phyloP scores from a whole-genome alignment of 2,888 invertebrate species.

The Prosopocoilus inquinatus region DNA sequence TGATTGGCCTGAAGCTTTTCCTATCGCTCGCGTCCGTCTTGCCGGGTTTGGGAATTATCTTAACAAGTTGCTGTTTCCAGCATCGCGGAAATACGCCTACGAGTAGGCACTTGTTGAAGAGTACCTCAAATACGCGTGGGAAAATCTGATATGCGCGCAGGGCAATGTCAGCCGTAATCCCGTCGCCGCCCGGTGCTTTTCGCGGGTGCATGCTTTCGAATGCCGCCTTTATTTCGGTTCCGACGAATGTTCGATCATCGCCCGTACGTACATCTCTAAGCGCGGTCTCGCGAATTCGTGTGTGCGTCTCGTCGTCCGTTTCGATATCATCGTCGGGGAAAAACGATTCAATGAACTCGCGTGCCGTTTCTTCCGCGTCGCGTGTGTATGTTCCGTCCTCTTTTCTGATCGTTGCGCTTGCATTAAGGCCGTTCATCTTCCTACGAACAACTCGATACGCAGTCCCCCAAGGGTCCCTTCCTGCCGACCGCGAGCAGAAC shows the following conservation, averaged over 20 bases:
- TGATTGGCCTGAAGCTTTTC: conserved; percentile 8
- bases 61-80: conserved; percentile 7
- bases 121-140: background rate
- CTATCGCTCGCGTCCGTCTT: conserved; percentile 3
- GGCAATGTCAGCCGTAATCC: conserved; percentile 12
- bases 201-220: background rate
- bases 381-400: conserved; percentile 1
- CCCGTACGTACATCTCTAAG: background rate
- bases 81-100: conserved; percentile 5
- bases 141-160: background rate
- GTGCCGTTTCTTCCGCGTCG: no score
- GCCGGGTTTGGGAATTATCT: conserved; percentile 7
- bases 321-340: no score
- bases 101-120: conserved; percentile 10
- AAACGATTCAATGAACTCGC: no score
- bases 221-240: conserved; percentile 4
- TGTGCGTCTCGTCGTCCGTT: background rate
- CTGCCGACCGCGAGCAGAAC: conserved; percentile 6
- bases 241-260: background rate
- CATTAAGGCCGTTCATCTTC: background rate
- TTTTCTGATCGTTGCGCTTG: background rate
- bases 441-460: conserved; percentile 10
- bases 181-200: conserved; percentile 14
- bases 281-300: background rate
- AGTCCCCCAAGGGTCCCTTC: conserved; percentile 19